phyloP scores from a whole-genome alignment of 2,113 vertebrate genomes.

The Alethe diademata region DNA sequence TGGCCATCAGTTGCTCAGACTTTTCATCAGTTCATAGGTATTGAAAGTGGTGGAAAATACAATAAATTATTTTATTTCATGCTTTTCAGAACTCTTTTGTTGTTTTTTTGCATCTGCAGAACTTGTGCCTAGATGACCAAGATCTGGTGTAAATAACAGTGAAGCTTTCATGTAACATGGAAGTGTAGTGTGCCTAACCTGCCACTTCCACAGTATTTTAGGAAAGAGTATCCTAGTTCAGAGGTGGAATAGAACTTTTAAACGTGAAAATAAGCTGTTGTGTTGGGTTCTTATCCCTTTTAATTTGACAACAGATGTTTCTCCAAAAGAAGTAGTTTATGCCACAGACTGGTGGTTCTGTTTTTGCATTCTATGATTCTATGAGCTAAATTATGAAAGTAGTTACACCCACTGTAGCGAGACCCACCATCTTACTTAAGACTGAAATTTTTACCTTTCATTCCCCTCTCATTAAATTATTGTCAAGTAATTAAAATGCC shows the following conservation, averaged over 20 bases:
- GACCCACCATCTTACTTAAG: not conserved
- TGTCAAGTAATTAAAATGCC: not conserved
- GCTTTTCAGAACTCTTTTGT: not conserved
- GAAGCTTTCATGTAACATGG: rapidly evolving
- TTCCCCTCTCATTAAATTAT: not conserved
- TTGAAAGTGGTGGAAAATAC: not conserved
- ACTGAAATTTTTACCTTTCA: not conserved
- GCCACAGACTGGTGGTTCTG: not conserved
- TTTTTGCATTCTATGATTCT: not conserved
- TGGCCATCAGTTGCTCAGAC: not conserved
- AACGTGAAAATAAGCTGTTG: not conserved
- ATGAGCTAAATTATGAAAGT: not conserved
- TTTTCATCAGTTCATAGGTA: not conserved
- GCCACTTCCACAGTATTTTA: not conserved
- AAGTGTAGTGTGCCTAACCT: not conserved
- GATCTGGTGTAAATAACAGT: not conserved
- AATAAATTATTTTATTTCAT: not conserved
- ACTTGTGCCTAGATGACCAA: not conserved
- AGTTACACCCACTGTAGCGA: not conserved
- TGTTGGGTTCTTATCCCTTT: not conserved
- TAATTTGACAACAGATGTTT: not conserved
- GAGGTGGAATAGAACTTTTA: not conserved
- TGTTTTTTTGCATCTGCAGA: not conserved
- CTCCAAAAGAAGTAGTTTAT: not conserved
- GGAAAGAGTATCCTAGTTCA: not conserved